These are phyloP conservation scores for Choristoneura rosaceana DNA, from an alignment of 2,888 invertebrate species.

Conservation along the genomic window DNA sequence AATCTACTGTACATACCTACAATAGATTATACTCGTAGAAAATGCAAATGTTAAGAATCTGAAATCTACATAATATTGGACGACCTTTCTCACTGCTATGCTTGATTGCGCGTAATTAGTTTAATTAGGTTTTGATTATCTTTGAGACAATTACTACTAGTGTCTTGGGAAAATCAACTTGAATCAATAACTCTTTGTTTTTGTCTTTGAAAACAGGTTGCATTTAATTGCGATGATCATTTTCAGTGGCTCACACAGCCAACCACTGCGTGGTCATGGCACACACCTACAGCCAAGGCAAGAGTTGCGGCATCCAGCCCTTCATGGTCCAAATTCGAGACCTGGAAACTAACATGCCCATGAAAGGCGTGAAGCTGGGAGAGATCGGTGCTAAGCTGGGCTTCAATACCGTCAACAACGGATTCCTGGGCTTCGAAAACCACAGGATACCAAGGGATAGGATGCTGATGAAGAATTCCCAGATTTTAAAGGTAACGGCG, in stretches of 20 bases:
- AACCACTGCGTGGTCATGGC: slow-evolving; percentile 97
- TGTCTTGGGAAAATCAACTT: too few species aligned
- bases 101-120: too few species aligned
- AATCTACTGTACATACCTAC: too few species aligned
- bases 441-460: slow-evolving; percentile 93
- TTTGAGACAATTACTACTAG: too few species aligned
- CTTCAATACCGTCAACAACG: slow-evolving; percentile 96
- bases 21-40: too few species aligned
- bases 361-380: slow-evolving; percentile 95
- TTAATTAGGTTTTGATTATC: too few species aligned
- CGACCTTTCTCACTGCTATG: too few species aligned
- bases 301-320: slow-evolving; percentile 94
- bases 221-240: not conserved
- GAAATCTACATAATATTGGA: too few species aligned
- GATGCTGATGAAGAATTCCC: slow-evolving; percentile 97
- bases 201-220: too few species aligned
- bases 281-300: slow-evolving; percentile 92
- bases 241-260: slow-evolving; percentile 94
- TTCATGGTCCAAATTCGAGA: slow-evolving; percentile 96
- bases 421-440: slow-evolving; percentile 94
- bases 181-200: too few species aligned
- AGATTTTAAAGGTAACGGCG: slow-evolving; percentile 87
- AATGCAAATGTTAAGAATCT: too few species aligned
- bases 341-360: slow-evolving; percentile 93
- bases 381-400: slow-evolving; percentile 98